Evolutionary conservation across 2,888 invertebrate species (phyloP).

Genomic region (Melinaea marsaeus): DNA sequence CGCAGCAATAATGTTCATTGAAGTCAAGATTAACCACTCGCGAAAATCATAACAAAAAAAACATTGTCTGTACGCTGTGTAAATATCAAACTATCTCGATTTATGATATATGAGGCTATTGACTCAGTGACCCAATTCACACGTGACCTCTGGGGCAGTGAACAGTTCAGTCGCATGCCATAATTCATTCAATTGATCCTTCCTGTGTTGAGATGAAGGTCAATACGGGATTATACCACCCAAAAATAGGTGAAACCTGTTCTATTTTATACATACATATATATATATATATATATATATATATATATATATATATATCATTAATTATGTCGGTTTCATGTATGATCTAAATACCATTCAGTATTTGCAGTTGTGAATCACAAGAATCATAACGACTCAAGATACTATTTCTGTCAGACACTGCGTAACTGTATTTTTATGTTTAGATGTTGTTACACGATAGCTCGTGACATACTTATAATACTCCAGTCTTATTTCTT

Average conservation of each 20-base stretch:
- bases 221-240: slow-evolving; percentile 27
- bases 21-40: too few relatives aligned
- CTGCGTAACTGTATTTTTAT: slow-evolving; percentile 25
- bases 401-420: slow-evolving; percentile 48
- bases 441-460: background rate
- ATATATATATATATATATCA: background rate
- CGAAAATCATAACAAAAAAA: too few relatives aligned
- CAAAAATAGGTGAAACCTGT: background rate
- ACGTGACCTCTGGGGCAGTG: slow-evolving; percentile 58
- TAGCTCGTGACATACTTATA: slow-evolving; percentile 24
- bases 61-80: too few relatives aligned
- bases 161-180: slow-evolving; percentile 54
- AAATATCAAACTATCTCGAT: too few relatives aligned
- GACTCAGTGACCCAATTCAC: slow-evolving; percentile 67
- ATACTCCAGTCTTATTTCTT: background rate
- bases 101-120: too few relatives aligned
- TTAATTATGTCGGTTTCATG: background rate
- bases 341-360: slow-evolving; percentile 58
- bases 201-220: slow-evolving; percentile 65
- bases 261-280: background rate
- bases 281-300: background rate
- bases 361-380: slow-evolving; percentile 58
- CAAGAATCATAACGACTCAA: slow-evolving; percentile 48
- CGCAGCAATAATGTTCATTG: too few relatives aligned
- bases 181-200: slow-evolving; percentile 65